A percentile compares a stretch with the other conserved stretches of the same genome.
phyloP scores from a whole-genome alignment of 2,888 invertebrate species.

The Lepidochitona cinerea region DNA sequence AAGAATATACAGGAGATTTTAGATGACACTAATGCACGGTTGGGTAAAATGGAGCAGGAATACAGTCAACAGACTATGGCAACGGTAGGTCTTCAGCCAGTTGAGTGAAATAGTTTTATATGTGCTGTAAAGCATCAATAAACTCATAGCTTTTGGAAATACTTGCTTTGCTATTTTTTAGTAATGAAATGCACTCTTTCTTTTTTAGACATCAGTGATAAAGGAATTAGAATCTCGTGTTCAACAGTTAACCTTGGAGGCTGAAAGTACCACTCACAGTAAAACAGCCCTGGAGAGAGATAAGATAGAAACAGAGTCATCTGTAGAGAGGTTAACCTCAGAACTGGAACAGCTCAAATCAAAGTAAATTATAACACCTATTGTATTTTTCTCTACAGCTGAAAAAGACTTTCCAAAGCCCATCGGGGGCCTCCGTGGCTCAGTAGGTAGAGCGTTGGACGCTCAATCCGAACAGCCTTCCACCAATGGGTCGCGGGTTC shows the following conservation, averaged over 20 bases:
- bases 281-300: conserved; percentile 56
- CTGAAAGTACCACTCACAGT: conserved; percentile 55
- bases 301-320: conserved; percentile 54
- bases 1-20: conserved; percentile 67
- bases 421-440: too few relatives aligned
- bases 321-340: conserved; percentile 49
- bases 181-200: background rate
- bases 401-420: too few relatives aligned
- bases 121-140: too few relatives aligned
- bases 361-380: too few relatives aligned
- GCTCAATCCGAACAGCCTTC: too few relatives aligned
- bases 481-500: too few relatives aligned
- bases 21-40: conserved; percentile 66
- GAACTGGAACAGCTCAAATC: conserved; percentile 44
- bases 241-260: conserved; percentile 63
- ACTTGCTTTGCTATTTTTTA: background rate
- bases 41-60: conserved; percentile 67
- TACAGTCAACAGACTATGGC: conserved; percentile 63
- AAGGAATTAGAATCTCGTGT: conserved; percentile 64
- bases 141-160: too few relatives aligned
- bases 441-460: too few relatives aligned
- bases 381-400: too few relatives aligned
- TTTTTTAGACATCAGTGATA: conserved; percentile 56
- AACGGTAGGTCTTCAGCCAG: conserved; percentile 59
- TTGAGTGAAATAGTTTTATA: too few relatives aligned